A percentile compares a stretch with the other conserved stretches of the same genome.
phyloP scores from a whole-genome alignment of 2,113 vertebrate species.

The Cephalopholis sonnerati region DNA sequence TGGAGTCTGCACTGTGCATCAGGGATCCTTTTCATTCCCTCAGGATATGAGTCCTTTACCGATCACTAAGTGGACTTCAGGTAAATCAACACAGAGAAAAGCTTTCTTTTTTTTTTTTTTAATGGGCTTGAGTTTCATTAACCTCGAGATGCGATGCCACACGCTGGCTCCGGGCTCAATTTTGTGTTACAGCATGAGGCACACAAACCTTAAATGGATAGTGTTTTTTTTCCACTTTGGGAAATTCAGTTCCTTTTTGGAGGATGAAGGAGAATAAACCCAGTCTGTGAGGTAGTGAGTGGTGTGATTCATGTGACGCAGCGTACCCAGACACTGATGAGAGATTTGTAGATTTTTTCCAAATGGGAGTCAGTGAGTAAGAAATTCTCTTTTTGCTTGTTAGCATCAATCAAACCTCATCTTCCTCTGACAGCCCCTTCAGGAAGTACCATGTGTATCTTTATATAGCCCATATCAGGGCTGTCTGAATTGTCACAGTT shows the following conservation, averaged over 20 bases:
- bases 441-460: conserved; percentile 22
- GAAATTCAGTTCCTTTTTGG: not conserved
- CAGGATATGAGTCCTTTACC: conserved; percentile 45
- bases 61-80: conserved; percentile 25
- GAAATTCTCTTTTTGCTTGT: conserved; percentile 33
- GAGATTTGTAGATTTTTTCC: conserved; percentile 25
- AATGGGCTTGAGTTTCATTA: conserved; percentile 44
- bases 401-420: conserved; percentile 31
- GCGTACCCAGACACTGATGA: not conserved
- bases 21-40: conserved; percentile 47
- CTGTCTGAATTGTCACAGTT: conserved; percentile 51
- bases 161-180: not conserved
- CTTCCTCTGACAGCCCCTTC: conserved; percentile 20
- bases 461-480: conserved; percentile 15
- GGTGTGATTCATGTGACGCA: not conserved
- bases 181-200: conserved; percentile 2
- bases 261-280: not conserved
- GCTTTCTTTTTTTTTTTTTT: conserved; percentile 19
- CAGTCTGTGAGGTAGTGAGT: not conserved
- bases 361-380: conserved; percentile 1
- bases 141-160: conserved; percentile 29
- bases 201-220: not conserved
- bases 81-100: conserved; percentile 40
- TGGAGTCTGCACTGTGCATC: not conserved
- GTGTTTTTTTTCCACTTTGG: conserved; percentile 7